Base-by-base conservation (phyloP, 2,888 invertebrate genomes). In the Gasteruption jaculator region DNA sequence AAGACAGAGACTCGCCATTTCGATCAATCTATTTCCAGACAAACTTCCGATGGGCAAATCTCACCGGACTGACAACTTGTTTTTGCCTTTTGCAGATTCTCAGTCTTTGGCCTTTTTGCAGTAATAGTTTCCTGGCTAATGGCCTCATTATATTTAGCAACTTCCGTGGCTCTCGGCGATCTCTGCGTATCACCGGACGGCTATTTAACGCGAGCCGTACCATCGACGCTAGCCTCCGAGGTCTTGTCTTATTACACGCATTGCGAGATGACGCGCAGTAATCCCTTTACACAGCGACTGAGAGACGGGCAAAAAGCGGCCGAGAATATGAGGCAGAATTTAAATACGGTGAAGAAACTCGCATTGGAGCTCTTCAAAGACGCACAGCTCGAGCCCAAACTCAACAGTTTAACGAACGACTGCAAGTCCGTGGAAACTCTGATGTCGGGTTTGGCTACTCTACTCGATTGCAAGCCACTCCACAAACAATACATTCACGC, bases 111-210 rank as follows among this genome's bases (percentile, higher is more conserved):
- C 29, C 73, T 89, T 15, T 78, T 95, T 60, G 91, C 90, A 22
- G 88, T 94, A 24, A 86, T 90, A 52, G 80, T 86, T 42, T 90
- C 91, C 50, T 94, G 92, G 88, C 76, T 91, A 57, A 85, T 90
- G 76, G 85, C 89, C 38, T 91, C 92, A 41, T 71, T 91, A 48
- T 90, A 93, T 73, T 78, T 92, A 49, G 87, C 89, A 35, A 81
- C 85, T 19, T 83, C 88, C 41, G 91, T 92, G 64, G 91, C 88
- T 20, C 79, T 86, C 31, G 88, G 88, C 32, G 91, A 91, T 72
- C 80, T 91, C 15, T 91, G 91, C 72, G 81, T 86, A 57, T 84
- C 86, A 54, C 92, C 92, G 6, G 88, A 91, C 58, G 79, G 83
- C 43, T 91, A 87, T 68, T 76, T 91, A 36, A 82, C 68, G 36